Evolutionary conservation across 2,797 vertebrate genomes (phyloP).

Genomic region (Lutra lutra): DNA sequence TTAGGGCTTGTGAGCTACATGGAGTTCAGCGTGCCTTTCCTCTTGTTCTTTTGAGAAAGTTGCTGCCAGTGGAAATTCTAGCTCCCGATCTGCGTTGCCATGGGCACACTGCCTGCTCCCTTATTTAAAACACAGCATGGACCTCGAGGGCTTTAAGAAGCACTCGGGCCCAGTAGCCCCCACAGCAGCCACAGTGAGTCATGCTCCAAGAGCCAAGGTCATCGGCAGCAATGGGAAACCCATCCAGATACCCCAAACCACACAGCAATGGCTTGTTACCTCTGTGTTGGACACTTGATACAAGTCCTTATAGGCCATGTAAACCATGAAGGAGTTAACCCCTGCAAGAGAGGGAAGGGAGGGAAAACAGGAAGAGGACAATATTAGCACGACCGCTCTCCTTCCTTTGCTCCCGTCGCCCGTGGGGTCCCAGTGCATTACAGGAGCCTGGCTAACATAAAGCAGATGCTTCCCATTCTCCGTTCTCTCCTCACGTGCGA

Average conservation of each 20-base stretch:
- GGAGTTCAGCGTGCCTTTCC: neutral
- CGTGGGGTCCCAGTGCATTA: neutral
- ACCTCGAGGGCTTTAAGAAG: neutral
- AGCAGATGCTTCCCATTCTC: neutral
- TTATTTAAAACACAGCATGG: neutral
- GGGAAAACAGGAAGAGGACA: slow-evolving; percentile 27
- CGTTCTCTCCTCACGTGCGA: neutral
- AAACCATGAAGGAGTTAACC: slow-evolving; percentile 98
- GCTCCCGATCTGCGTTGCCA: neutral
- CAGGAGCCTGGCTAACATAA: neutral
- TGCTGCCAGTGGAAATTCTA: neutral
- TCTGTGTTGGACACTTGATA: slow-evolving; percentile 99
- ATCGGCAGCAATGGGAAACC: neutral
- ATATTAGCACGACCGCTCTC: neutral
- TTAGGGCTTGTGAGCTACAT: neutral
- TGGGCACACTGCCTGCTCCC: neutral
- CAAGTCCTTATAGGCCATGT: slow-evolving; percentile 99
- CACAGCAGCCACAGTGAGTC: neutral
- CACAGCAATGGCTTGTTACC: slow-evolving; percentile 85
- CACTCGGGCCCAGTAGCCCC: neutral
- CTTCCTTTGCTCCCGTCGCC: neutral
- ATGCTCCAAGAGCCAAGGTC: neutral
- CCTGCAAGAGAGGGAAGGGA: slow-evolving; percentile 86
- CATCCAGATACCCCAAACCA: slow-evolving; percentile 11
- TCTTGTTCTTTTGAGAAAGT: neutral